Evolutionary conservation across 1,140 invertebrate species (phyloP).

Genomic region (Bombus difficillimus): DNA sequence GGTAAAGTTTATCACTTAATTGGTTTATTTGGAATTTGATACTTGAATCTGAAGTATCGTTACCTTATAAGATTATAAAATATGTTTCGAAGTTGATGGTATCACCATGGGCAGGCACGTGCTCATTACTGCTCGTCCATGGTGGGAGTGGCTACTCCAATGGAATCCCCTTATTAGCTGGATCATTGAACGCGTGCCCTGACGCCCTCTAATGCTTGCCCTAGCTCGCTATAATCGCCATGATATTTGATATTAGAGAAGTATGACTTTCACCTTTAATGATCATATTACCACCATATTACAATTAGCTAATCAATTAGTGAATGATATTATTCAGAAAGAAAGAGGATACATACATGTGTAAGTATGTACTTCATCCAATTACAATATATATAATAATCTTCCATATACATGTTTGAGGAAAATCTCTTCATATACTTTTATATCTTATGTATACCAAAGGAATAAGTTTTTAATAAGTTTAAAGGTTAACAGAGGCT

Average conservation of each 20-base stretch:
- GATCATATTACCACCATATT: neutral
- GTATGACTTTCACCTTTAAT: neutral
- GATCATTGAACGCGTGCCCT: constrained; percentile 32
- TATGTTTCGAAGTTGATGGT: constrained; percentile 61
- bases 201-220: neutral
- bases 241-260: neutral
- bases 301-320: neutral
- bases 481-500: neutral
- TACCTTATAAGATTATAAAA: constrained; percentile 29
- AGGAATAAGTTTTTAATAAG: neutral
- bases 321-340: neutral
- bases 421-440: neutral
- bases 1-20: too few relatives aligned
- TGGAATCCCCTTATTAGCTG: constrained; percentile 44
- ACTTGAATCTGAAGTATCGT: neutral
- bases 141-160: constrained; percentile 9
- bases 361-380: neutral
- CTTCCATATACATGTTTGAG: neutral
- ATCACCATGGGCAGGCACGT: constrained; percentile 67
- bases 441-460: neutral
- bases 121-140: constrained; percentile 55
- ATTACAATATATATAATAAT: neutral
- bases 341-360: neutral
- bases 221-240: neutral
- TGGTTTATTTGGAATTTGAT: neutral